Evolutionary conservation across 1,140 invertebrate genomes (phyloP).

Genomic region (Sycobia sp.): DNA sequence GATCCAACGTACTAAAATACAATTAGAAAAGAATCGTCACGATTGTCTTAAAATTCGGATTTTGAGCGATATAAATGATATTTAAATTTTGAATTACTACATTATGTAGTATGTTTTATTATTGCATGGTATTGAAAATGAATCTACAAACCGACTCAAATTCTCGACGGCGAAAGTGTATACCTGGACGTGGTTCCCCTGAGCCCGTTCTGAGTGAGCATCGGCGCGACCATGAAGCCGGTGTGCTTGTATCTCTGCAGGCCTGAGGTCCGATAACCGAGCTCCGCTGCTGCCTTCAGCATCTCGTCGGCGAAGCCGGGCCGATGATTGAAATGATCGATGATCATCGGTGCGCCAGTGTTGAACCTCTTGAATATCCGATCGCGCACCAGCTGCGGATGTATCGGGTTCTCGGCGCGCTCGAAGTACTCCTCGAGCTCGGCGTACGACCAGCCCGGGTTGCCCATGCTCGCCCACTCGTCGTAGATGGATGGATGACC

Average conservation of each 20-base stretch:
- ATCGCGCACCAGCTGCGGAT: constrained; percentile 43
- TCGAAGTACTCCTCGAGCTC: constrained; percentile 71
- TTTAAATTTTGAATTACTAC: too few species aligned
- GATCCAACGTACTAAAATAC: too few species aligned
- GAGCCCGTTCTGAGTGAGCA: constrained; percentile 64
- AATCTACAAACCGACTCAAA: neutral
- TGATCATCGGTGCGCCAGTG: constrained; percentile 53
- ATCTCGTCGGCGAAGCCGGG: constrained; percentile 66
- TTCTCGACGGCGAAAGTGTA: neutral
- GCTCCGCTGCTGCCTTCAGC: constrained; percentile 70
- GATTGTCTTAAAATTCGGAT: too few species aligned
- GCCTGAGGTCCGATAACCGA: constrained; percentile 73
- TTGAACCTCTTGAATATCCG: constrained; percentile 35
- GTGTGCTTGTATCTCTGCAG: constrained; percentile 68
- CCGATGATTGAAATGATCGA: constrained; percentile 62
- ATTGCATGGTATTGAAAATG: too few species aligned
- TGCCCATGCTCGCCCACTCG: constrained; percentile 75
- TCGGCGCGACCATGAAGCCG: constrained; percentile 64
- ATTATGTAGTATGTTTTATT: too few species aligned
- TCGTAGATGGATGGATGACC: constrained; percentile 78
- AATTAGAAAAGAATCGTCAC: too few species aligned
- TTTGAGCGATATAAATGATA: too few species aligned
- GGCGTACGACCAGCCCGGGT: constrained; percentile 84
- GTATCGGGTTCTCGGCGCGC: constrained; percentile 53
- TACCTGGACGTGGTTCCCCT: constrained; percentile 64